A percentile compares a stretch with the other conserved stretches of the same genome.
Evolutionary conservation across 23 tunicate species (phyloP).

Genomic region (Styela plicata): DNA sequence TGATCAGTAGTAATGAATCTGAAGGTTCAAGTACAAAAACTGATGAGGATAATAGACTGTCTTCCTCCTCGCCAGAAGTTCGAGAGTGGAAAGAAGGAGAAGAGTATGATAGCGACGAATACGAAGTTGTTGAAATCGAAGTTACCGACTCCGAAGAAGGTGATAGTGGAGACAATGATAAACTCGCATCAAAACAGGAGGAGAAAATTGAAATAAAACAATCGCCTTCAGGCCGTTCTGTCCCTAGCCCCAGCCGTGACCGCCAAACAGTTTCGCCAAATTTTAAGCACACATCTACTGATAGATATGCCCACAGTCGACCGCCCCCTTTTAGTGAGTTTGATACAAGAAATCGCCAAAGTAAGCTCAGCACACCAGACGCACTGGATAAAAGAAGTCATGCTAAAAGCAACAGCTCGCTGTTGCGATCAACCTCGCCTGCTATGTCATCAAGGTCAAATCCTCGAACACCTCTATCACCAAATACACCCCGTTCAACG

Average conservation of each 20-base stretch:
- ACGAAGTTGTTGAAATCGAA: slow-evolving; percentile 81
- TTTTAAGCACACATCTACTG: background rate
- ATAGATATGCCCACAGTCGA: background rate
- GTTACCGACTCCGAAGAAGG: slow-evolving; percentile 30
- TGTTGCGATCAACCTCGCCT: background rate
- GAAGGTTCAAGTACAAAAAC: background rate
- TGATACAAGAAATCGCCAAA: background rate
- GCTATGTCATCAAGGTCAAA: background rate
- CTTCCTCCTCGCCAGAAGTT: slow-evolving; percentile 31
- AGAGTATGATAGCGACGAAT: slow-evolving; percentile 88
- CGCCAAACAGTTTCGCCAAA: background rate
- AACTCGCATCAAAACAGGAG: background rate
- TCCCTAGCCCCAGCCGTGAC: background rate
- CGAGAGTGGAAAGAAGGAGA: slow-evolving; percentile 77
- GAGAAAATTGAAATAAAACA: background rate
- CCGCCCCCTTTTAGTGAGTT: background rate
- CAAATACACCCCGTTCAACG: background rate
- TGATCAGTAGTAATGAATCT: background rate
- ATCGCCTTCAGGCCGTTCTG: background rate
- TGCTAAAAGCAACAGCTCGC: background rate
- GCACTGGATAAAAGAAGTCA: background rate
- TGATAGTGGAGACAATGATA: background rate
- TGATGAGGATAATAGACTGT: background rate
- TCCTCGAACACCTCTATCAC: slow-evolving; percentile 3
- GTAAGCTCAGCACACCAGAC: background rate